phyloP scores from a whole-genome alignment of 2,888 invertebrate genomes.

The Harmothoe impar region DNA sequence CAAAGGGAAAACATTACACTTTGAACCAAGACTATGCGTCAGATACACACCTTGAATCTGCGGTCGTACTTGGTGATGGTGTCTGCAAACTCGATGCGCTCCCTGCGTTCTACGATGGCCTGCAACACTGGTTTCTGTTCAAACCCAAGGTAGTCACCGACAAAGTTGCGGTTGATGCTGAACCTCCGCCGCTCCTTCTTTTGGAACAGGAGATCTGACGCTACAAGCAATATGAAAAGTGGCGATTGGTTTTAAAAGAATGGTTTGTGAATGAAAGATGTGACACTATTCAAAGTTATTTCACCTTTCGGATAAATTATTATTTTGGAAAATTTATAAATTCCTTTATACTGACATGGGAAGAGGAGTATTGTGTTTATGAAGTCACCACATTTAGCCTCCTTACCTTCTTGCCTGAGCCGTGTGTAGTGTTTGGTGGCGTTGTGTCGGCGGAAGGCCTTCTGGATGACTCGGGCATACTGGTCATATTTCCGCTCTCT shows the following conservation, averaged over 20 bases:
- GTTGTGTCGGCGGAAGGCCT: constrained; percentile 87
- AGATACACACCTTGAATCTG: constrained; percentile 86
- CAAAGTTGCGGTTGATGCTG: constrained; percentile 88
- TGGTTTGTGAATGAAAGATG: neutral
- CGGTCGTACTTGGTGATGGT: constrained; percentile 88
- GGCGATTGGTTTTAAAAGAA: neutral
- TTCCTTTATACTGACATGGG: no score
- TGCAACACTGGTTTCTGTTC: constrained; percentile 86
- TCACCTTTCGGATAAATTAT: no score
- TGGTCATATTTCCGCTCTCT: constrained; percentile 88
- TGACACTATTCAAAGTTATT: no score
- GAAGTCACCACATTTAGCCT: no score
- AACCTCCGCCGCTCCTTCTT: constrained; percentile 87
- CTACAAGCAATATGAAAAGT: constrained; percentile 75
- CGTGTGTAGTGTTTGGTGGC: constrained; percentile 86
- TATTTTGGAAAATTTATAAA: no score
- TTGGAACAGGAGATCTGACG: constrained; percentile 84
- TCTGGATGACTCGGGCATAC: constrained; percentile 88
- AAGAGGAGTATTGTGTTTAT: no score
- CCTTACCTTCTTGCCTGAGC: constrained; percentile 86
- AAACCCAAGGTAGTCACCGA: constrained; percentile 88
- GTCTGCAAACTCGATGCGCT: constrained; percentile 88
- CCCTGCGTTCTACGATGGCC: constrained; percentile 86
- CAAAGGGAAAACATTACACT: no score
- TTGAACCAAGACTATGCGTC: no score